phyloP scores from a whole-genome alignment of 2,888 invertebrate species.

The Hydriomena furcata region DNA sequence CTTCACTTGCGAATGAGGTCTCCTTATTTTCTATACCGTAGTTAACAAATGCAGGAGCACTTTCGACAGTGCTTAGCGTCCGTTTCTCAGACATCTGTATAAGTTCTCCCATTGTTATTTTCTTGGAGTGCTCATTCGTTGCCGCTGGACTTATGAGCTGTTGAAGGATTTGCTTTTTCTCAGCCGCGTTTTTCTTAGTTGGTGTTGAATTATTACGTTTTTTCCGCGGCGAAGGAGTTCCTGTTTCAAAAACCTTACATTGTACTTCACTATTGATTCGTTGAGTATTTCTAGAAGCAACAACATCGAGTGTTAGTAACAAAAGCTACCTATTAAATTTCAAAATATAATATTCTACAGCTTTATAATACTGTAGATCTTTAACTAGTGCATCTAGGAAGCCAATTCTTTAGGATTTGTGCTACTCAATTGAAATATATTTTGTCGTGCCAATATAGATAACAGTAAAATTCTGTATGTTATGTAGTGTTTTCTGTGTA shows the following conservation, averaged over 20 bases:
- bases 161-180: slow-evolving; percentile 91
- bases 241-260: slow-evolving; percentile 67
- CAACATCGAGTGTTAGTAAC: slow-evolving; percentile 63
- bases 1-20: slow-evolving; percentile 84
- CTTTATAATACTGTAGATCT: slow-evolving; percentile 55
- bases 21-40: slow-evolving; percentile 82
- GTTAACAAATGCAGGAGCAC: slow-evolving; percentile 75
- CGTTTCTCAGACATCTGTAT: slow-evolving; percentile 88
- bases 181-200: slow-evolving; percentile 89
- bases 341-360: slow-evolving; percentile 38
- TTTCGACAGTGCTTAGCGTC: slow-evolving; percentile 73
- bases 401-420: slow-evolving; percentile 71
- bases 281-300: slow-evolving; percentile 38
- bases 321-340: slow-evolving; percentile 51
- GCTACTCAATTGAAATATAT: slow-evolving; percentile 43
- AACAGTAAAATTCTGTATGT: slow-evolving; percentile 26
- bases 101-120: slow-evolving; percentile 88
- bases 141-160: slow-evolving; percentile 88
- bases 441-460: slow-evolving; percentile 46
- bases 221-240: slow-evolving; percentile 90
- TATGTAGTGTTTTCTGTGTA: slow-evolving; percentile 25
- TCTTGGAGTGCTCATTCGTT: slow-evolving; percentile 84
- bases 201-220: slow-evolving; percentile 92
- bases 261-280: slow-evolving; percentile 22
- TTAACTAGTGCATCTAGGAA: slow-evolving; percentile 66